A percentile compares a stretch with the other conserved stretches of the same genome.
These are phyloP conservation scores for Rapana venosa DNA, from an alignment of 2,888 invertebrate genomes.

Conservation along the genomic window DNA sequence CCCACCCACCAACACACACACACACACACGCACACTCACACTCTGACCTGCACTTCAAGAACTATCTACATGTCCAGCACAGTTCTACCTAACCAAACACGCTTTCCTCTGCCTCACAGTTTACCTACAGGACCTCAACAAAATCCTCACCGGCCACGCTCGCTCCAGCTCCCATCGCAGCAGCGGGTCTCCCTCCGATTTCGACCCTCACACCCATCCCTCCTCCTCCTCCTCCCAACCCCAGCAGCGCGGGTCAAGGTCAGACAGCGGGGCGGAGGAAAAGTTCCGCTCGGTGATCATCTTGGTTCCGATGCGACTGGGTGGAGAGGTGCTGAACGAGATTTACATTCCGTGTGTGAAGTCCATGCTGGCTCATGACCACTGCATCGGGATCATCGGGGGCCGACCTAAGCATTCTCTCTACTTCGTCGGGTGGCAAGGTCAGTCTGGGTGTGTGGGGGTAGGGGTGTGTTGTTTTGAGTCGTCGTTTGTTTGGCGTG, in stretches of 20 bases:
- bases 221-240: neutral
- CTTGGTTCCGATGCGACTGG: conserved; percentile 90
- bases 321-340: conserved; percentile 91
- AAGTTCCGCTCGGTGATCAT: conserved; percentile 83
- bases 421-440: conserved; percentile 95
- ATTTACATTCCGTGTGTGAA: conserved; percentile 91
- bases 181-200: conserved; percentile 46
- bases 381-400: conserved; percentile 94
- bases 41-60: neutral
- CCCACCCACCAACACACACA: neutral
- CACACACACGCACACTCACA: conserved; percentile 5
- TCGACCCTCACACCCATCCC: neutral
- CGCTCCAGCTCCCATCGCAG: conserved; percentile 49
- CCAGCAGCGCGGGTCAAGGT: neutral
- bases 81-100: no score
- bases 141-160: conserved; percentile 75
- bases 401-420: conserved; percentile 95
- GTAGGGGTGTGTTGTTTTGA: neutral
- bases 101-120: conserved; percentile 78
- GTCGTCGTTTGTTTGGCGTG: neutral
- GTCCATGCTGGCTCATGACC: conserved; percentile 87
- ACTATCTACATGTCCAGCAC: no score
- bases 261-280: conserved; percentile 35
- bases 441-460: conserved; percentile 71
- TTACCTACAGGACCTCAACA: conserved; percentile 87